phyloP scores from a whole-genome alignment of 2,113 vertebrate genomes.

The Falcunculus frontatus region DNA sequence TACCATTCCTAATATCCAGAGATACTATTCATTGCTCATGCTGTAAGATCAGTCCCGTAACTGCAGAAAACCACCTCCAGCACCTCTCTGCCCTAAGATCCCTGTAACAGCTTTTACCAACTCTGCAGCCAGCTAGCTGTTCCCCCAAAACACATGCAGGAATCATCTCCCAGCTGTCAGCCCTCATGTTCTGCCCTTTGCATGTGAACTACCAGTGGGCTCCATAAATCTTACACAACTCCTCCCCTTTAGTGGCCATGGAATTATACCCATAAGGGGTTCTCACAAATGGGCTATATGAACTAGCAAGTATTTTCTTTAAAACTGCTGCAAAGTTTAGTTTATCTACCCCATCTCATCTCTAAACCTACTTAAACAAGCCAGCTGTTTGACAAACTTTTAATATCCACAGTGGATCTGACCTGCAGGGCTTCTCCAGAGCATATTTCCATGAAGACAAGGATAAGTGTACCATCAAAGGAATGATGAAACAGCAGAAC shows the following conservation, averaged over 20 bases:
- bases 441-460: background rate
- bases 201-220: background rate
- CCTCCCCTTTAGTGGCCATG: background rate
- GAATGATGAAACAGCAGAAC: background rate
- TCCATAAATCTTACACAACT: background rate
- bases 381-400: background rate
- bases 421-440: background rate
- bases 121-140: background rate
- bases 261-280: background rate
- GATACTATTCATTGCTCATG: too few species aligned
- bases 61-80: background rate
- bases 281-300: rapidly evolving
- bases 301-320: background rate
- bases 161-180: background rate
- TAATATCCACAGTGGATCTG: background rate
- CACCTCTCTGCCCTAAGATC: background rate
- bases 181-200: background rate
- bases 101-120: background rate
- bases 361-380: background rate
- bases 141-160: background rate
- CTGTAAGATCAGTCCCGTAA: background rate
- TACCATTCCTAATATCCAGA: background rate
- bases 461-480: background rate
- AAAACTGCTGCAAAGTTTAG: background rate
- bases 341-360: background rate